A percentile compares a stretch with the other conserved stretches of the same genome.
These are phyloP conservation scores for Aproaerema taeniolella DNA, from an alignment of 2,888 invertebrate species.

Conservation along the genomic window DNA sequence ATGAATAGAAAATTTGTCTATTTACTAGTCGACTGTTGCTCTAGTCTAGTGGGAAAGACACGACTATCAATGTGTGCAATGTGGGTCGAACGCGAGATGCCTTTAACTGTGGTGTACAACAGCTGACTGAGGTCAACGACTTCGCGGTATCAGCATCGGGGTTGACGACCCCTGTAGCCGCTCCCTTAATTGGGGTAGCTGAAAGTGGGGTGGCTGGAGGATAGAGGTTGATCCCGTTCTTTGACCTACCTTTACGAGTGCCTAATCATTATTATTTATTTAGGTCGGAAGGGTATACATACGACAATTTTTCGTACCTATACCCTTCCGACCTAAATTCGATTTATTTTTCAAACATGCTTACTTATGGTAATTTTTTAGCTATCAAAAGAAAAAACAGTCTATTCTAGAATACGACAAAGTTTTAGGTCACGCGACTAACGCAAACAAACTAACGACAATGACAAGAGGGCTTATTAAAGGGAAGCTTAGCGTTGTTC, in stretches of 20 bases:
- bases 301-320: no score
- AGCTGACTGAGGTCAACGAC: constrained; percentile 55
- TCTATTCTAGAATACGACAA: background rate
- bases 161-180: constrained; percentile 40
- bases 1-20: constrained; percentile 33
- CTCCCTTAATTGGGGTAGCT: constrained; percentile 33
- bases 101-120: constrained; percentile 42
- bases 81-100: constrained; percentile 46
- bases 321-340: no score
- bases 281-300: no score
- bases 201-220: constrained; percentile 22
- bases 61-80: constrained; percentile 36
- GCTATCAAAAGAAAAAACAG: no score
- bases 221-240: constrained; percentile 4
- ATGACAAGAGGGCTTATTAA: constrained; percentile 4
- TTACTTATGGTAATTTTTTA: no score
- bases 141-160: constrained; percentile 36
- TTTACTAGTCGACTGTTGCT: constrained; percentile 19
- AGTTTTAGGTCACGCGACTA: constrained; percentile 1
- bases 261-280: no score
- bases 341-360: no score
- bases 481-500: constrained; percentile 1
- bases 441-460: constrained; percentile 3
- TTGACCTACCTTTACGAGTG: background rate
- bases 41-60: background rate